phyloP scores from a whole-genome alignment of 2,113 vertebrate species.

The Lonchura striata region DNA sequence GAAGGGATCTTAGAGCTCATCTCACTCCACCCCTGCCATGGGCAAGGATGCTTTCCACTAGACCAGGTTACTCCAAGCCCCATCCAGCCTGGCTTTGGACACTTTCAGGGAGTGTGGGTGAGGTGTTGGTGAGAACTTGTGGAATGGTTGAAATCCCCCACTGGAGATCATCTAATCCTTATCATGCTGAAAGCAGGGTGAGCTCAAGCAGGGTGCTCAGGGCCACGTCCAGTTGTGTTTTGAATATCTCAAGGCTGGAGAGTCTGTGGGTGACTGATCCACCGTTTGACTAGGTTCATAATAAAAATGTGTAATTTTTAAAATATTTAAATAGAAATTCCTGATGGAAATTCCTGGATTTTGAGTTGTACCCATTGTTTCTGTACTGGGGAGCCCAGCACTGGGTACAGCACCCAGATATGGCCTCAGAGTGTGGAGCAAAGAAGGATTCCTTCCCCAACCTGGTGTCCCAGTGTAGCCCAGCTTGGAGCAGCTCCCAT shows the following conservation, averaged over 20 bases:
- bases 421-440: background rate
- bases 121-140: background rate
- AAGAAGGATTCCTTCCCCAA: background rate
- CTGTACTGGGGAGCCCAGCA: background rate
- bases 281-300: background rate
- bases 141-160: background rate
- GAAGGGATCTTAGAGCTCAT: background rate
- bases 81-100: background rate
- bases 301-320: background rate
- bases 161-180: background rate
- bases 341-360: accelerated
- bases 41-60: background rate
- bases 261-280: background rate
- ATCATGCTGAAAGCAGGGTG: background rate
- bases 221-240: accelerated
- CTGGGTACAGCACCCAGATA: background rate
- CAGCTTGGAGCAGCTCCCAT: background rate
- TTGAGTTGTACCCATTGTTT: background rate
- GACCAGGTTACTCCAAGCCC: background rate
- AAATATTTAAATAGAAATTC: background rate
- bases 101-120: background rate
- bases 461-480: background rate
- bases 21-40: background rate
- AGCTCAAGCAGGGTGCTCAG: background rate
- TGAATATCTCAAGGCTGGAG: background rate